Conservation (phyloP, 2,113 vertebrate genomes). For the Sclerurus mexicanus region DNA sequence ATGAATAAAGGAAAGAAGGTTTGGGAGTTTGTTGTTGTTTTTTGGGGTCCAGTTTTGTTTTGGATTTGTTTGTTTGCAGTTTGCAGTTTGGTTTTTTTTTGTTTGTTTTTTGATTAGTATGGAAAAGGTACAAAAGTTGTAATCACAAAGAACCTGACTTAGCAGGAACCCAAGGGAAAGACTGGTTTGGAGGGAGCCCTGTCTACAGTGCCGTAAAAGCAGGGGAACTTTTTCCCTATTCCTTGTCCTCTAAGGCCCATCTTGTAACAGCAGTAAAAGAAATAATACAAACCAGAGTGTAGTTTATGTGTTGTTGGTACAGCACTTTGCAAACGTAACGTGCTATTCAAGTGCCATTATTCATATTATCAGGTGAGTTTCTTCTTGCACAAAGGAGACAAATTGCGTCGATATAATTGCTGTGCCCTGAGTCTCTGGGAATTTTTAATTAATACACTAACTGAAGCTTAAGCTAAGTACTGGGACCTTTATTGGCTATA, state of each 20-base stretch:
- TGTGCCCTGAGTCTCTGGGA: neutral
- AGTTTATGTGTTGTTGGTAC: slow-evolving; percentile 3
- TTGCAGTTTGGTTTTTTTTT: neutral
- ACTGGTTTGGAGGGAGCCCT: neutral
- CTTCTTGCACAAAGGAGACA: slow-evolving; percentile 38
- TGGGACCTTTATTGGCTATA: neutral
- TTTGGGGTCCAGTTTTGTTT: neutral
- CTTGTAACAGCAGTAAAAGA: neutral
- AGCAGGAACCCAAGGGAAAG: neutral
- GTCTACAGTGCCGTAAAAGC: neutral
- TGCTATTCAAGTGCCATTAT: neutral
- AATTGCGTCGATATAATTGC: neutral
- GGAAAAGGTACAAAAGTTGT: neutral
- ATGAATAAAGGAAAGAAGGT: neutral
- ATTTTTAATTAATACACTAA: neutral
- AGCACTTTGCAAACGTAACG: neutral
- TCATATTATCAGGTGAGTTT: slow-evolving; percentile 26
- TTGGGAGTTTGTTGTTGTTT: rapidly evolving
- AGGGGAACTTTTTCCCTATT: neutral
- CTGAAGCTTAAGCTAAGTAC: neutral
- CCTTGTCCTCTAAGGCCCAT: neutral
- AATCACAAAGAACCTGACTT: neutral
- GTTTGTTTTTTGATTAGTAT: neutral
- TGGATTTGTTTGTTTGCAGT: neutral
- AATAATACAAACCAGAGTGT: neutral